Evolutionary conservation across 1,140 invertebrate species (phyloP).

Genomic region (Episyrphus balteatus): DNA sequence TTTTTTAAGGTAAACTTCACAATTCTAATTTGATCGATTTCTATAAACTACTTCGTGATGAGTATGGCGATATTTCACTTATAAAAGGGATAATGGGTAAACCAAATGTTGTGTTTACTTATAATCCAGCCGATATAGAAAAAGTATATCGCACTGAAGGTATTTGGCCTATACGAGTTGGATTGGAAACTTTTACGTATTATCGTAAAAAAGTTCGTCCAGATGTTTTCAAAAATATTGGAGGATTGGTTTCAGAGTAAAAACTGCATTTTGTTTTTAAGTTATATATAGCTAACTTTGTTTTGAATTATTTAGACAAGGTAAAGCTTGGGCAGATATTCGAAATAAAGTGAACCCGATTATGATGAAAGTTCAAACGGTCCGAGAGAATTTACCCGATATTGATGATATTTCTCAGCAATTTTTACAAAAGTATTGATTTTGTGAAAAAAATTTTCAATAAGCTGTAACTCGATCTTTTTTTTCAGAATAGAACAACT

Average conservation of each 20-base stretch:
- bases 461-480: too few relatives aligned
- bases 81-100: slow-evolving; percentile 26
- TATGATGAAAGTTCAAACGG: slow-evolving; percentile 26
- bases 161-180: slow-evolving; percentile 27
- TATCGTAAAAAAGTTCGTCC: slow-evolving; percentile 22
- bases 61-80: slow-evolving; percentile 23
- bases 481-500: slow-evolving; percentile 39
- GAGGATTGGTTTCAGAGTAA: slow-evolving; percentile 23
- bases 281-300: neutral
- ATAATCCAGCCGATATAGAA: slow-evolving; percentile 24
- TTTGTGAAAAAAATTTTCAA: neutral
- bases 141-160: slow-evolving; percentile 27
- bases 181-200: slow-evolving; percentile 22
- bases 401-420: slow-evolving; percentile 22
- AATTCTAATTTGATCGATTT: slow-evolving; percentile 20
- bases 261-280: neutral
- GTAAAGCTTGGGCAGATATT: slow-evolving; percentile 21
- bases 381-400: slow-evolving; percentile 18
- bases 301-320: slow-evolving; percentile 12
- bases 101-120: slow-evolving; percentile 21
- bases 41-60: slow-evolving; percentile 17
- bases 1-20: slow-evolving; percentile 12
- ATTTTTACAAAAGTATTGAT: slow-evolving; percentile 18
- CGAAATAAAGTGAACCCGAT: slow-evolving; percentile 28
- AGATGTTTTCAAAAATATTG: slow-evolving; percentile 23